Percentiles rank a stretch among this genome's conserved stretches.
phyloP scores from a whole-genome alignment of 2,797 vertebrate genomes.

The Hylomyscus alleni region DNA sequence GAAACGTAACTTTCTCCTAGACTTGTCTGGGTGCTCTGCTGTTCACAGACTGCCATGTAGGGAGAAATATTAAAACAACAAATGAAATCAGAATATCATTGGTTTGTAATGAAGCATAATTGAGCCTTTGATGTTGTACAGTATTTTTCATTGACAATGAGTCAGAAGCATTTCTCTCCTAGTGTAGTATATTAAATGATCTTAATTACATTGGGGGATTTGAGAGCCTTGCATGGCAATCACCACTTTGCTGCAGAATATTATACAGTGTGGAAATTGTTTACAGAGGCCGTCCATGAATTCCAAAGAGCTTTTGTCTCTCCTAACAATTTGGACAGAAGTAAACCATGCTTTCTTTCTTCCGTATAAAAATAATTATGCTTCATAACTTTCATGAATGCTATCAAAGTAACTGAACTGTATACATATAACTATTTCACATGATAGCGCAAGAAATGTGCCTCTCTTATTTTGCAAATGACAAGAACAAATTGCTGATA shows the following conservation, averaged over 20 bases:
- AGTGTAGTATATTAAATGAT: slow-evolving; percentile 61
- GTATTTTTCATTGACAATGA: slow-evolving; percentile 27
- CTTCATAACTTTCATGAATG: slow-evolving; percentile 57
- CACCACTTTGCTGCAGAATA: slow-evolving; percentile 29
- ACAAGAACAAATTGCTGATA: slow-evolving; percentile 40
- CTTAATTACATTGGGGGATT: slow-evolving; percentile 65
- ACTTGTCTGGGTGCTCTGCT: slow-evolving; percentile 6
- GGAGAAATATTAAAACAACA: slow-evolving; percentile 58
- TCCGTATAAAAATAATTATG: slow-evolving; percentile 54
- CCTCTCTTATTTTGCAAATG: slow-evolving; percentile 61
- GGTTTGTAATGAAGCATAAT: slow-evolving; percentile 35
- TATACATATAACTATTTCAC: slow-evolving; percentile 50
- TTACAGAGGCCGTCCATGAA: not conserved
- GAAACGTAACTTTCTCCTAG: slow-evolving; percentile 56
- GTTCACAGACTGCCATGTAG: not conserved
- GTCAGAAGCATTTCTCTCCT: slow-evolving; percentile 58
- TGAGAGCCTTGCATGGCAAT: slow-evolving; percentile 51
- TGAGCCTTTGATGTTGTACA: slow-evolving; percentile 54
- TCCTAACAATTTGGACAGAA: slow-evolving; percentile 28
- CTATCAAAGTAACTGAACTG: slow-evolving; percentile 63
- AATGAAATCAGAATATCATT: slow-evolving; percentile 58
- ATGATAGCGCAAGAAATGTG: slow-evolving; percentile 37
- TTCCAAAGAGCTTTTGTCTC: slow-evolving; percentile 25
- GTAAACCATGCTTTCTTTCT: slow-evolving; percentile 32
- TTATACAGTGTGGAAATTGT: not conserved